Base-by-base conservation (phyloP, 1,140 invertebrate species). In the Drosophila sp. region DNA sequence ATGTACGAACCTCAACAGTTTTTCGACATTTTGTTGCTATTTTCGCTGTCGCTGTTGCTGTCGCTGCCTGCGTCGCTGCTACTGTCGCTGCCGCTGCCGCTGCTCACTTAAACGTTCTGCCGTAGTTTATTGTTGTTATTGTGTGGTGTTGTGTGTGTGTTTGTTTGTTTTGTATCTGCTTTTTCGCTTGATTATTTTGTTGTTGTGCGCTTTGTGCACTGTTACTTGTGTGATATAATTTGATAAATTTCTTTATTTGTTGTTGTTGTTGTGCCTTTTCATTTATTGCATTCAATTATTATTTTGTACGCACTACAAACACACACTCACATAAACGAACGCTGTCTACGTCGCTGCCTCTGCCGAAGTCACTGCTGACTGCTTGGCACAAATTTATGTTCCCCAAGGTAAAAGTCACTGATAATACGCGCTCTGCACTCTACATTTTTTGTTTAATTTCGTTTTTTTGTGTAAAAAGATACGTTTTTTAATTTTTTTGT, bases 1-100 rank as follows among this genome's bases (percentile, higher is more conserved):
- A 41, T 43, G 70, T 69, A 89, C 76, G 58, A 74, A 87, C 83
- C 79, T 87, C 79, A 87, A 80, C 76, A 87, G 79, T 83, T 87
- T 87, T 89, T 89, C 72, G 73, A 80, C 83, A 87, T 87, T 89
- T 83, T 87, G 79, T 73, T 82, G 76, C 72, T 89, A 79, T 89
- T 87, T 89, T 62, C 56, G 66, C 63, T 76, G 72, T 32, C 43
- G 41, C 50, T 45, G 72, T 50, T 34, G 62, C 57, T 64, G 79
- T 40, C 62, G 62, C 61, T 45, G 70, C 61, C 46, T 36, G 63
- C n/a, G 36, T 38, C 36, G 9, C 36, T 13, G 36, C n/a, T n/a
- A 0, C 59, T 48, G 80, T 32, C 57, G 61, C 72, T 40, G 78
- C 61, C 63, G 51, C 69, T 40, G 78, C 34, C 18, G 53, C 32